These are phyloP conservation scores for Brachyopa scutellaris DNA, from an alignment of 2,888 invertebrate genomes.

Conservation along the genomic window DNA sequence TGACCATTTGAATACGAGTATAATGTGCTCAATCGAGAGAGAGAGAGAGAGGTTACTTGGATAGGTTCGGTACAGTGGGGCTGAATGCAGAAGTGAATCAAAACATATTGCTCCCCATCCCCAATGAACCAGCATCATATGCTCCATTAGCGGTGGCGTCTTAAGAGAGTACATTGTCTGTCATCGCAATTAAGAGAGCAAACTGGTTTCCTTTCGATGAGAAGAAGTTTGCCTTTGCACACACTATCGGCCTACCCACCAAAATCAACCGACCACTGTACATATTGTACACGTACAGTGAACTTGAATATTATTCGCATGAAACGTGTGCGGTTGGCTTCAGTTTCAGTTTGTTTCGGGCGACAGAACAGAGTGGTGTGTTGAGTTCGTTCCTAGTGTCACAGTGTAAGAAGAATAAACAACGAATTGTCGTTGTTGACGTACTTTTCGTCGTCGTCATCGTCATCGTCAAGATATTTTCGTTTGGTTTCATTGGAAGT, in stretches of 20 bases:
- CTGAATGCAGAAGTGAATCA: slow-evolving; percentile 17
- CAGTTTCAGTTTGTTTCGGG: slow-evolving; percentile 61
- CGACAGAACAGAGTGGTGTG: slow-evolving; percentile 55
- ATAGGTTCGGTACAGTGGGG: no score
- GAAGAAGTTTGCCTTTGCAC: slow-evolving; percentile 24
- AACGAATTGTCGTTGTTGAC: slow-evolving; percentile 42
- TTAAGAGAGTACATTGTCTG: neutral
- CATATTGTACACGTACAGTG: slow-evolving; percentile 24
- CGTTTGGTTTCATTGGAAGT: slow-evolving; percentile 1
- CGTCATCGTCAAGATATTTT: slow-evolving; percentile 14
- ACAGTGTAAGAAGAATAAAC: slow-evolving; percentile 12
- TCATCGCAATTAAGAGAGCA: slow-evolving; percentile 12
- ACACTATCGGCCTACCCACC: no score
- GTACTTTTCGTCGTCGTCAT: slow-evolving; percentile 37
- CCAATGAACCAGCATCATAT: neutral
- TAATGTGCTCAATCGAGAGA: neutral
- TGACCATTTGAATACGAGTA: neutral
- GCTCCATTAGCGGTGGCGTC: neutral
- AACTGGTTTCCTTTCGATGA: slow-evolving; percentile 14
- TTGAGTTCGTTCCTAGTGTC: slow-evolving; percentile 25
- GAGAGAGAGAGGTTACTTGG: neutral
- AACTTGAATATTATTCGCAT: slow-evolving; percentile 68
- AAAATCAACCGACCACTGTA: no score
- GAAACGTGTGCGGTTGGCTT: slow-evolving; percentile 52
- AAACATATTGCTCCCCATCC: slow-evolving; percentile 1